Base-by-base conservation (phyloP, 92 coral and sea anemone genomes). In the Phymanthus crucifer region DNA sequence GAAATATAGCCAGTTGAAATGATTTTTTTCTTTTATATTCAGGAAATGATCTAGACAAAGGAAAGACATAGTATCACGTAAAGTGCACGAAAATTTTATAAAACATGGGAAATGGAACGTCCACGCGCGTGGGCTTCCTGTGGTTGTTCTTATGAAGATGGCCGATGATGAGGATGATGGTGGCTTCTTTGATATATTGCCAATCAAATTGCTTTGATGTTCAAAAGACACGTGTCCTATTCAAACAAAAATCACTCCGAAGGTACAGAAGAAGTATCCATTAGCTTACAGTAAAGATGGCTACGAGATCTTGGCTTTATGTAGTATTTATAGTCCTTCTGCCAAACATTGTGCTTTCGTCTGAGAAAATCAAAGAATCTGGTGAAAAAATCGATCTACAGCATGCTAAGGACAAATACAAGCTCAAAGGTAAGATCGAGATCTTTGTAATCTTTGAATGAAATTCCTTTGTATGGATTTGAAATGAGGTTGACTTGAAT, bases 371-470 rank as follows among this genome's bases (percentile, higher is more conserved):
- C 17, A 18, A 40, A 26, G 34, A 46, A 26, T 68, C 81, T 52
- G 54, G 19, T n/a, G 34, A 40, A 8, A 67, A 74, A 18, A 80
- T 78, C 0, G 65, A 75, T 6, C 56, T 24, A 33, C 75, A 87
- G 17, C 89, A 85, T 9, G 84, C 73, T 40, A 90, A 82, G 82
- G 83, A 71, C 27, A 90, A 90, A 78, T 90, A 90, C 87, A 72
- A 16, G 12, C 16, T 65, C 29, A 81, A 81, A 82, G 94, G 94
- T 87, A 57, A 33, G 68, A 77, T n/a, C 19, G 8, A 27, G 34
- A 61, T 61, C 34, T 27, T 6, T 26, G 14, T 26, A 27, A 27
- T n/a, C 17, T 61, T 61, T 24, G 2, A 24, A 2, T 6, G 14
- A 24, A 24, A 24, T 54, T 54, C 7, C 27, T 54, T 54, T 54